These are phyloP conservation scores for Hyposoter didymator DNA, from an alignment of 2,888 invertebrate genomes.

Conservation along the genomic window DNA sequence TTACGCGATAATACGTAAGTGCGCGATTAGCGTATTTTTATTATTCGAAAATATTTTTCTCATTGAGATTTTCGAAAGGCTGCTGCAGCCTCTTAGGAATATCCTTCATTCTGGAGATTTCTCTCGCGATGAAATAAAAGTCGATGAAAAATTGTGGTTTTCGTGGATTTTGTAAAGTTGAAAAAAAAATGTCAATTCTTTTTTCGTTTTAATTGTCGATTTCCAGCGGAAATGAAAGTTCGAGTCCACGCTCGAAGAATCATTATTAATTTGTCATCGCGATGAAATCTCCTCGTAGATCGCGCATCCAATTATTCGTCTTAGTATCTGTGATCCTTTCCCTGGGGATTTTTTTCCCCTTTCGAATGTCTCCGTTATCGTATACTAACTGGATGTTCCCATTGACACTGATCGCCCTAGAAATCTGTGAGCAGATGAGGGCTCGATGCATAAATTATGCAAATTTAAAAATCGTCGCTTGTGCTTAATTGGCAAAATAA, in stretches of 20 bases:
- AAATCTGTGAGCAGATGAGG: slow-evolving; percentile 20
- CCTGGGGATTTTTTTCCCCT: slow-evolving; percentile 1
- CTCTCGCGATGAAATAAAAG: slow-evolving; percentile 24
- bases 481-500: slow-evolving; percentile 12
- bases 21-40: slow-evolving; percentile 48
- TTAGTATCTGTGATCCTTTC: slow-evolving; percentile 51
- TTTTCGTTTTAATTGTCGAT: not conserved
- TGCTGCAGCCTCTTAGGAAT: slow-evolving; percentile 11
- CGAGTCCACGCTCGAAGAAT: not conserved
- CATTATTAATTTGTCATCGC: not conserved
- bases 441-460: slow-evolving; percentile 1
- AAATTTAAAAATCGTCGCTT: not conserved
- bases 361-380: slow-evolving; percentile 51
- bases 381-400: slow-evolving; percentile 54
- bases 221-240: too few relatives aligned
- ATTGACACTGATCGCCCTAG: slow-evolving; percentile 43
- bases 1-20: slow-evolving; percentile 52
- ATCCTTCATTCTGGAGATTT: slow-evolving; percentile 11
- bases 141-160: not conserved
- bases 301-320: slow-evolving; percentile 52
- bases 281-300: slow-evolving; percentile 28
- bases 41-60: slow-evolving; percentile 37
- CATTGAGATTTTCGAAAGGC: slow-evolving; percentile 16
- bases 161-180: not conserved
- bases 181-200: not conserved